phyloP scores from a whole-genome alignment of 2,888 invertebrate genomes.

The Oscheius onirici region DNA sequence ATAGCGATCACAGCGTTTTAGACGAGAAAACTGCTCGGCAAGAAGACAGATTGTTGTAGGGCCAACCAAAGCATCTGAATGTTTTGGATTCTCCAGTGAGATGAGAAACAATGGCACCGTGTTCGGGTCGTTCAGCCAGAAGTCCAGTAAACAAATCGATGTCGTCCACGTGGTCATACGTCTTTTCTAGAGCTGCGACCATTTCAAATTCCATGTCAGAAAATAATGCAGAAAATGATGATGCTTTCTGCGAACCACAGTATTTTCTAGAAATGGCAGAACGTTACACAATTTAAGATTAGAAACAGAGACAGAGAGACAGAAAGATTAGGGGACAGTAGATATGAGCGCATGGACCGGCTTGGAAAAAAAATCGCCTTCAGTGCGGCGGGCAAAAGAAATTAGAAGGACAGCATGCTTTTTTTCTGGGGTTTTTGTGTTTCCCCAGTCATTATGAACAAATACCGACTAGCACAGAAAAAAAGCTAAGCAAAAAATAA shows the following conservation, averaged over 20 bases:
- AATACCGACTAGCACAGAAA: too few species aligned
- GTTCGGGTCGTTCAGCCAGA: conserved; percentile 39
- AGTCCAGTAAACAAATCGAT: conserved; percentile 54
- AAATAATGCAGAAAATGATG: conserved; percentile 56
- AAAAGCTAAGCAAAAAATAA: too few species aligned
- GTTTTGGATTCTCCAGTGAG: not conserved
- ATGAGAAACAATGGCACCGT: conserved; percentile 10
- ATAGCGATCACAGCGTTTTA: conserved; percentile 87
- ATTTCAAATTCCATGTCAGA: conserved; percentile 60
- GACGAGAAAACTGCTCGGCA: conserved; percentile 80
- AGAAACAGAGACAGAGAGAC: not conserved
- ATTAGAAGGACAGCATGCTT: too few species aligned
- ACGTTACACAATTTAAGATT: too few species aligned
- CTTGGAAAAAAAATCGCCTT: too few species aligned
- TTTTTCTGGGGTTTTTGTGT: too few species aligned
- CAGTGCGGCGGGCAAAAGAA: too few species aligned
- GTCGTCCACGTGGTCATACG: conserved; percentile 60
- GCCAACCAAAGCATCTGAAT: conserved; percentile 83
- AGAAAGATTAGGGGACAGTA: not conserved
- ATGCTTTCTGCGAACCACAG: conserved; percentile 60
- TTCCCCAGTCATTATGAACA: too few species aligned
- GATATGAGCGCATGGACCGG: not conserved
- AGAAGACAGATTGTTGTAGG: conserved; percentile 94
- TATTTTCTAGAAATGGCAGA: conserved; percentile 43
- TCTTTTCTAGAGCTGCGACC: conserved; percentile 56